A percentile compares a stretch with the other conserved stretches of the same genome.
These are phyloP conservation scores for Brachionus manjavacas DNA, from an alignment of 1,140 invertebrate genomes.

Conservation along the genomic window DNA sequence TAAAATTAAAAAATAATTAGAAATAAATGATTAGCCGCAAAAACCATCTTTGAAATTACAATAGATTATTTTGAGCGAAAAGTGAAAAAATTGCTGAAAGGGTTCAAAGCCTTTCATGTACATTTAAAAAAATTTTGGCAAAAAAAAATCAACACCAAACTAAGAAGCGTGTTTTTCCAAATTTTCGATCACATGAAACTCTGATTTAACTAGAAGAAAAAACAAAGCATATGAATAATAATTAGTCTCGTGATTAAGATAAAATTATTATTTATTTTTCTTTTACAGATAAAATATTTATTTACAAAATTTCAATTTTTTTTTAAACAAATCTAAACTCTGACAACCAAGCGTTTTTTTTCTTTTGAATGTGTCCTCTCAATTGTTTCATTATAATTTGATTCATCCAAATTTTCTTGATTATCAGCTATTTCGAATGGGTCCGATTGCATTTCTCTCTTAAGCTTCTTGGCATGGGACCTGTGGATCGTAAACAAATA, in stretches of 20 bases:
- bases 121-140: not conserved
- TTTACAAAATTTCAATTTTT: not conserved
- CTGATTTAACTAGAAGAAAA: not conserved
- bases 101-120: not conserved
- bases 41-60: not conserved
- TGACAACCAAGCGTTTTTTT: not conserved
- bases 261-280: constrained; percentile 2
- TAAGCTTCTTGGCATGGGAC: not conserved
- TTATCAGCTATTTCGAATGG: not conserved
- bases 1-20: not conserved
- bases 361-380: not conserved
- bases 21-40: not conserved
- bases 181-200: not conserved
- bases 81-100: not conserved
- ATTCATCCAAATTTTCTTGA: not conserved
- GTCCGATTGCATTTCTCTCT: not conserved
- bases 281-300: constrained; percentile 22
- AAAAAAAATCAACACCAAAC: not conserved
- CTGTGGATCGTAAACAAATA: not conserved
- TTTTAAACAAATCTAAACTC: not conserved
- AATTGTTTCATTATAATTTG: not conserved
- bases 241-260: not conserved
- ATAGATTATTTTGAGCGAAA: not conserved
- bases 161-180: not conserved
- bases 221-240: not conserved